Evolutionary conservation across 2,113 vertebrate species (phyloP).

Genomic region (Mastomys natalensis): DNA sequence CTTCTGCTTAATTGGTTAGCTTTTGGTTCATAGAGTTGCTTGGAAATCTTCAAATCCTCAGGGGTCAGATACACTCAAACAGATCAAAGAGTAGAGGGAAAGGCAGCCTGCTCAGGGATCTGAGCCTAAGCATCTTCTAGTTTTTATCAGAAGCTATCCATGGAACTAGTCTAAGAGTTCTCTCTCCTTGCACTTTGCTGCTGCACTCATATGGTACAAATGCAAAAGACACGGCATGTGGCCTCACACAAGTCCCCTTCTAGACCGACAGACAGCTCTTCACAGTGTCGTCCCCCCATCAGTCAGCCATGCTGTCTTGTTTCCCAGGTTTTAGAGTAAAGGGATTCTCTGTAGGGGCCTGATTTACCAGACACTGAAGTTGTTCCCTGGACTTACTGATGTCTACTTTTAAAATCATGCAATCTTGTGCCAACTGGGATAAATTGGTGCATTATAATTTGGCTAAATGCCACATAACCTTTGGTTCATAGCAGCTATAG

Average conservation of each 20-base stretch:
- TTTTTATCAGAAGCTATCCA: conserved; percentile 1
- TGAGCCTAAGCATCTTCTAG: background rate
- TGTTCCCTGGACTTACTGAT: background rate
- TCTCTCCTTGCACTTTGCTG: background rate
- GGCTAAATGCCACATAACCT: background rate
- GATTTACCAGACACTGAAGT: background rate
- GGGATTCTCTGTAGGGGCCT: background rate
- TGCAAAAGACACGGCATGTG: background rate
- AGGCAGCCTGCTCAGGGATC: background rate
- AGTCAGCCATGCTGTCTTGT: background rate
- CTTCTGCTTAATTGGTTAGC: background rate
- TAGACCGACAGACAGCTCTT: background rate
- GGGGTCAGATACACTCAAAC: background rate
- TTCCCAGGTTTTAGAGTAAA: background rate
- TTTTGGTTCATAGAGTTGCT: background rate
- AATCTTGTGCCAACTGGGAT: background rate
- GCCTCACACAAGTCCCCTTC: background rate
- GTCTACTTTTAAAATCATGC: background rate
- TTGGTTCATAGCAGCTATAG: background rate
- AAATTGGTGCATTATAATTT: background rate
- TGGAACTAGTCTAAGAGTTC: background rate
- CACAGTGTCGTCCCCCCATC: background rate
- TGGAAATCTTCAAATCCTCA: conserved; percentile 15
- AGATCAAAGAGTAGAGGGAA: background rate
- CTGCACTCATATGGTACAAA: background rate